Conservation (phyloP, 1,140 invertebrate genomes). For the Rhagoletis zephyria region DNA sequence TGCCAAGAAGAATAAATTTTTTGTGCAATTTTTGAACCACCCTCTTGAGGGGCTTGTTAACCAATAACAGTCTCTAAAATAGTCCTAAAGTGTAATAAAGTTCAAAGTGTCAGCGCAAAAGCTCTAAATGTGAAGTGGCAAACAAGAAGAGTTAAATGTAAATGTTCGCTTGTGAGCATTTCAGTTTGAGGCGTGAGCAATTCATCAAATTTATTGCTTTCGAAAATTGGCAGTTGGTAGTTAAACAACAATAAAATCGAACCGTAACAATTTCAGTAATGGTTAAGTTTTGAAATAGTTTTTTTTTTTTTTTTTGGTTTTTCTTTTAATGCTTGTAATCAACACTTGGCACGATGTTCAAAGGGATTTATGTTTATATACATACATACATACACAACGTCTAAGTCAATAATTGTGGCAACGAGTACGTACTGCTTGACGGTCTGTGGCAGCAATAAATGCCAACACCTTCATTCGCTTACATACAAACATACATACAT, state of each 20-base stretch:
- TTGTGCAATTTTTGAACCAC: not conserved
- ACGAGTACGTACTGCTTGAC: not conserved
- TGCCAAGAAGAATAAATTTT: no score
- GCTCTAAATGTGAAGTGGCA: not conserved
- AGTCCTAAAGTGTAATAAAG: not conserved
- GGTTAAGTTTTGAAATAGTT: not conserved
- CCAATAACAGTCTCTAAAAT: not conserved
- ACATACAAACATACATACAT: not conserved
- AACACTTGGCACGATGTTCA: not conserved
- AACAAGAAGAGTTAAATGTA: not conserved
- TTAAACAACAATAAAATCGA: constrained; percentile 38
- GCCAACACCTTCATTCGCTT: constrained; percentile 6
- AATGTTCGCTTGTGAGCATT: not conserved
- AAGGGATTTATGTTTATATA: not conserved
- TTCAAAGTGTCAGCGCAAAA: not conserved
- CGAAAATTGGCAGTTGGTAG: constrained; percentile 35
- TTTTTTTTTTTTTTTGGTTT: not conserved
- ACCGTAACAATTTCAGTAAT: not conserved
- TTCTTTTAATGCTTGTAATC: not conserved
- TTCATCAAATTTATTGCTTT: constrained; percentile 45
- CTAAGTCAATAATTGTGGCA: constrained; percentile 27
- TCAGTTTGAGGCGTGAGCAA: constrained; percentile 31
- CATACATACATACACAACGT: not conserved
- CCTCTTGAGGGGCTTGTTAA: not conserved
- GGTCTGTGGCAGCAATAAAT: not conserved